Conservation (phyloP, 1,140 invertebrate genomes). For the Aphidius ervi region DNA sequence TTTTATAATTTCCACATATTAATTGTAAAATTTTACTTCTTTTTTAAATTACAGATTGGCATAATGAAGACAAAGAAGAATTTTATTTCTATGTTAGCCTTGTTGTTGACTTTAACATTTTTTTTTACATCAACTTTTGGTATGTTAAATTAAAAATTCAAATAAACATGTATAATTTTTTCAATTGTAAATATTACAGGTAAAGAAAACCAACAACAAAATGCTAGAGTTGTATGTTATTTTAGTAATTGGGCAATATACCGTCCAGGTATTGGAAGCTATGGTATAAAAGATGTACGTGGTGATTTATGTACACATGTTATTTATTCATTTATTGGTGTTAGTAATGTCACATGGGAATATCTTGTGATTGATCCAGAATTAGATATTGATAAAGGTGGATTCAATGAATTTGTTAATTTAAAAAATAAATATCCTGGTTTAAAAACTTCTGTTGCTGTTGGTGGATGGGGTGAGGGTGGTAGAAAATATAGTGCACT, state of each 20-base stretch:
- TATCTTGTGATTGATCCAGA: conserved; percentile 77
- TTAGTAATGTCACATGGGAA: conserved; percentile 72
- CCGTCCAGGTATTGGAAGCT: conserved; percentile 73
- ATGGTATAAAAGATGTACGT: conserved; percentile 78
- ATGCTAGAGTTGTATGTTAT: conserved; percentile 75
- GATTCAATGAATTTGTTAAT: conserved; percentile 78
- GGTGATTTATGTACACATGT: conserved; percentile 80
- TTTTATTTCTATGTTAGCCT: too few relatives aligned
- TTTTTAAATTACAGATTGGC: too few relatives aligned
- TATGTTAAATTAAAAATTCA: too few relatives aligned
- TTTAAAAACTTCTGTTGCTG: conserved; percentile 74
- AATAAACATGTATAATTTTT: too few relatives aligned
- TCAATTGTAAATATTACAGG: neutral
- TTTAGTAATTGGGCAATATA: conserved; percentile 92
- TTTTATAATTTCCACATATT: too few relatives aligned
- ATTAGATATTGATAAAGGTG: conserved; percentile 70
- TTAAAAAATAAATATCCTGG: conserved; percentile 68
- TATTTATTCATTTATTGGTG: conserved; percentile 87
- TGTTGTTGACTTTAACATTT: too few relatives aligned
- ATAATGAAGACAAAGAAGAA: too few relatives aligned
- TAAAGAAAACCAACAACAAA: conserved; percentile 31
- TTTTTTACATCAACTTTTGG: too few relatives aligned
- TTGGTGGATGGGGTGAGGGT: conserved; percentile 86
- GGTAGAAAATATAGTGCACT: conserved; percentile 80
- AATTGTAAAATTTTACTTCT: too few relatives aligned